Base-by-base conservation (phyloP, 2,888 invertebrate species). In the Terebella lapidaria region DNA sequence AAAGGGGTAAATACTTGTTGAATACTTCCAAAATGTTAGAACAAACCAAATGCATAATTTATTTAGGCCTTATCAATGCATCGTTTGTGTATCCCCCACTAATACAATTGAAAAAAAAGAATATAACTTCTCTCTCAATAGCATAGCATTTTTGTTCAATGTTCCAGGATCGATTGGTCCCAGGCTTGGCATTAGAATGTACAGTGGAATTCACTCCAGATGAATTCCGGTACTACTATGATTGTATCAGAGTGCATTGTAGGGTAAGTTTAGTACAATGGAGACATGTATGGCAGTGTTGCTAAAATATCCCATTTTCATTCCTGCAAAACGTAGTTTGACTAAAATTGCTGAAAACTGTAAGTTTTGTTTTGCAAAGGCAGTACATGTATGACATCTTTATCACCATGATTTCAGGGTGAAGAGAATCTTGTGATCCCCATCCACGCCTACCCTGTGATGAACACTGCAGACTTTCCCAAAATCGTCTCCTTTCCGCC, bases 181-280 rank as follows among this genome's bases (percentile, higher is more conserved):
- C 80, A 26, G 80, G 80, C 3, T 65, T 77, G 58, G 73, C 76
- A 3, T 56, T 79, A 22, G 75, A 76, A 15, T 78, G 79, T 67
- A 69, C 67, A 25, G 66, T 80, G n/a, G 78, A 78, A 58, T 80
- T 80, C 59, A 71, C 62, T 18, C 76, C 79, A 3, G 75, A 77
- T 63, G 78, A 80, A 65, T 79, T 76, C 74, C 58, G 78, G 51
- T 80, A 80, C 60, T 80, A 78, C 63, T 79, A 80, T 70, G 80
- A 80, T 61, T 76, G 78, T 56, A 73, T 80, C 51, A 66, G 78
- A 54, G 75, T 80, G 27, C 75, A 78, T 63, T 74, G 74, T 57
- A 72, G 71, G 54, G 80, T 79, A 71, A 42, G 52, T 42, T n/a
- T 1, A 45, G 3, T 57, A 28, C n/a, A n/a, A n/a, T n/a, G n/a